phyloP scores from a whole-genome alignment of 37 sponge, comb jelly and placozoan species.

The Agelas oroides region DNA sequence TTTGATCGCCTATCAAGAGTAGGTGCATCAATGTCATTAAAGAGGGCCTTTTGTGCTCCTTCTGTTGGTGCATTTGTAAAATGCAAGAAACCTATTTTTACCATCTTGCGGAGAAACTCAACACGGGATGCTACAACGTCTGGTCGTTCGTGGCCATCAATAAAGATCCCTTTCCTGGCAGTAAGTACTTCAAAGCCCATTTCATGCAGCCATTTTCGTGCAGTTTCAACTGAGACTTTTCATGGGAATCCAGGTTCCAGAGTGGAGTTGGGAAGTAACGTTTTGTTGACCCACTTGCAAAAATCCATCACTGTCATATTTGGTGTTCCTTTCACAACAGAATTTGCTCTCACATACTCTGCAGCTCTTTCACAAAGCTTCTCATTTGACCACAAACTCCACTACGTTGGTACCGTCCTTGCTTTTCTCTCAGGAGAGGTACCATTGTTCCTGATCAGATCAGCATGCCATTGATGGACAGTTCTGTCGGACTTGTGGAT shows the following conservation, averaged over 20 bases:
- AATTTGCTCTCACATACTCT: slow-evolving; percentile 33
- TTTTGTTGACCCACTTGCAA: slow-evolving; percentile 41
- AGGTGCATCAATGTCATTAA: too few species aligned
- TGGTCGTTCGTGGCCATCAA: slow-evolving; percentile 61
- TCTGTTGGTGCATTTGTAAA: too few species aligned
- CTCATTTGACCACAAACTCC: slow-evolving; percentile 46
- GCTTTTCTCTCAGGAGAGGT: slow-evolving; percentile 25
- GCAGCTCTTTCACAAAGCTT: slow-evolving; percentile 11
- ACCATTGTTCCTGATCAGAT: neutral
- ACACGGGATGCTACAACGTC: slow-evolving; percentile 38
- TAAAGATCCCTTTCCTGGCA: slow-evolving; percentile 27
- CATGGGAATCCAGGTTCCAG: slow-evolving; percentile 47
- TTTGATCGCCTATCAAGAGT: too few species aligned
- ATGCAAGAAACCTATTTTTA: slow-evolving; percentile 28
- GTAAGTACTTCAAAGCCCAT: slow-evolving; percentile 41
- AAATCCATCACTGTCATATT: slow-evolving; percentile 40
- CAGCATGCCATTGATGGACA: slow-evolving; percentile 32
- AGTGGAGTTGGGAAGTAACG: slow-evolving; percentile 1
- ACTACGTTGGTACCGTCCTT: slow-evolving; percentile 38
- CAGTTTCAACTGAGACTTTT: slow-evolving; percentile 29
- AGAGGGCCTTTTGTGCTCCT: too few species aligned
- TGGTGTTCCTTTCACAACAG: slow-evolving; percentile 34
- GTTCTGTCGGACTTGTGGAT: slow-evolving; percentile 12
- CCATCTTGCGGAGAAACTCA: slow-evolving; percentile 43
- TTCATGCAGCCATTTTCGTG: slow-evolving; percentile 45